Evolutionary conservation across 2,113 vertebrate genomes (phyloP).

Genomic region (Leptosomus discolor): DNA sequence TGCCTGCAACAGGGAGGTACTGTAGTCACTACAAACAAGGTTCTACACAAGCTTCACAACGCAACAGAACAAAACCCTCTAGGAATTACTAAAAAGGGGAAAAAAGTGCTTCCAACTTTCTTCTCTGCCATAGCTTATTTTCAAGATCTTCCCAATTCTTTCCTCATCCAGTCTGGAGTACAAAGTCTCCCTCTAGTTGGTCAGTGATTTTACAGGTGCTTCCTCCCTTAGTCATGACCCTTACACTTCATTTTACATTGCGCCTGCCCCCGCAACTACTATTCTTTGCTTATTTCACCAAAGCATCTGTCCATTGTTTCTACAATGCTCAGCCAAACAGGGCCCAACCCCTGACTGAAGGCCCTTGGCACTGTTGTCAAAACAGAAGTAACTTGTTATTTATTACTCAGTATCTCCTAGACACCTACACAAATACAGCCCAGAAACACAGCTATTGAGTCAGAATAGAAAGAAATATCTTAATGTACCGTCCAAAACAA

Average conservation of each 20-base stretch:
- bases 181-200: background rate
- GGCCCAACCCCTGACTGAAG: background rate
- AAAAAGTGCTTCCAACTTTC: background rate
- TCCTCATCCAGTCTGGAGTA: background rate
- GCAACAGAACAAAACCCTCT: background rate
- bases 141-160: background rate
- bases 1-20: accelerated
- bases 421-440: background rate
- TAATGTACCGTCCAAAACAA: background rate
- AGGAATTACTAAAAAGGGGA: background rate
- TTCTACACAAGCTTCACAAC: background rate
- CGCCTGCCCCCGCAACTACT: background rate
- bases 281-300: background rate
- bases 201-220: background rate
- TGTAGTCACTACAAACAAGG: background rate
- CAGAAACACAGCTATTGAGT: background rate
- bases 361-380: background rate
- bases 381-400: background rate
- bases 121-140: background rate
- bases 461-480: background rate
- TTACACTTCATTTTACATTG: background rate
- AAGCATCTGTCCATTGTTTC: background rate
- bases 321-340: background rate
- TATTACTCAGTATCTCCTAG: background rate
- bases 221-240: background rate